Evolutionary conservation across 2,113 vertebrate genomes (phyloP).

Genomic region (Gnathonemus echidnorhynchus): DNA sequence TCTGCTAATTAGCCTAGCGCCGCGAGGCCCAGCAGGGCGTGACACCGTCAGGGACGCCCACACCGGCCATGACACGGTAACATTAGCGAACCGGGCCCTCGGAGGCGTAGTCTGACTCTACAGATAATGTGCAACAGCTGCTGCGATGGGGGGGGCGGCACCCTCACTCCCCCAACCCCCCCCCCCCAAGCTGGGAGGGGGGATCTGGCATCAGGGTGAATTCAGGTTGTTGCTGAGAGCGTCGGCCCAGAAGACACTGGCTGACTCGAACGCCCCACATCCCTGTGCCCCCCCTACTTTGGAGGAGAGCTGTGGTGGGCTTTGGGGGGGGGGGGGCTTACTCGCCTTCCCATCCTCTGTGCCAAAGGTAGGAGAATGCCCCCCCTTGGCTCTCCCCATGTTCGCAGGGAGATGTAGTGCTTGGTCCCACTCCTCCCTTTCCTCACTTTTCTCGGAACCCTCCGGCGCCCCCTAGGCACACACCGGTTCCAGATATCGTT

Average conservation of each 20-base stretch:
- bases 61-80: not conserved
- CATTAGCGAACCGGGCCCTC: not conserved
- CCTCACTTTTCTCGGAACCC: not conserved
- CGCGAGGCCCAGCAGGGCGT: not conserved
- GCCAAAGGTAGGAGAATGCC: not conserved
- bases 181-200: not conserved
- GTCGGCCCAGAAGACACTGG: not conserved
- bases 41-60: not conserved
- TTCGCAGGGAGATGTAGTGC: not conserved
- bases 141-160: not conserved
- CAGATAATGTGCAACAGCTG: slow-evolving; percentile 19
- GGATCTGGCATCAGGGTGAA: not conserved
- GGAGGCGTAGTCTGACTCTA: not conserved
- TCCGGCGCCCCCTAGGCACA: not conserved
- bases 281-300: not conserved
- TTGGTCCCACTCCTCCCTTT: not conserved
- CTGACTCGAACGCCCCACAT: not conserved
- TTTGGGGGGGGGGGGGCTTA: not conserved
- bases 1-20: not conserved
- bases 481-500: not conserved
- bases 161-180: no score
- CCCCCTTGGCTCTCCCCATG: not conserved
- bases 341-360: slow-evolving; percentile 12
- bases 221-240: not conserved
- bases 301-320: not conserved